These are phyloP conservation scores for Melinopterus prodromus DNA, from an alignment of 2,888 invertebrate genomes.

Conservation along the genomic window DNA sequence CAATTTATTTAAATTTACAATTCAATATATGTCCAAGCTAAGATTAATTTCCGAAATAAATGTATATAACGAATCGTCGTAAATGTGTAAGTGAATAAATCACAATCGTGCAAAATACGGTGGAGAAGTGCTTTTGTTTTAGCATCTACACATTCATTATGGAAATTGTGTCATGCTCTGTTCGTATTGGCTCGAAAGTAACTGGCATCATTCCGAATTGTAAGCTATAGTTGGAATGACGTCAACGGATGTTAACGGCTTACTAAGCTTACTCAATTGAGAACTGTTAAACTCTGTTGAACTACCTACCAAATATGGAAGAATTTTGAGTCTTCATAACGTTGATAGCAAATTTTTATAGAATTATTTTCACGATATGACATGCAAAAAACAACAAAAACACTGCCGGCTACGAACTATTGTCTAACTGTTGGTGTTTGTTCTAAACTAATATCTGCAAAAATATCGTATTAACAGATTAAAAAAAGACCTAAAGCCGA, in stretches of 20 bases:
- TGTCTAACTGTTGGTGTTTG: too few species aligned
- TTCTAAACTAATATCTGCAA: too few species aligned
- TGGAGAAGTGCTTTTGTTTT: not conserved
- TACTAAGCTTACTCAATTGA: not conserved
- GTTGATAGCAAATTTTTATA: too few species aligned
- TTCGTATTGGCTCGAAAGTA: not conserved
- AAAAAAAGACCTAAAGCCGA: too few species aligned
- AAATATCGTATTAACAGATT: too few species aligned
- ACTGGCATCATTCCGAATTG: not conserved
- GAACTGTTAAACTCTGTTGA: not conserved
- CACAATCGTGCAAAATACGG: not conserved
- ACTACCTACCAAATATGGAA: not conserved
- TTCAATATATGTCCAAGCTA: not conserved
- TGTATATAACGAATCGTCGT: not conserved
- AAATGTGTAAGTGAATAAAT: not conserved
- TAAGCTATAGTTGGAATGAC: slow-evolving; percentile 4
- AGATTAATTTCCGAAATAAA: not conserved
- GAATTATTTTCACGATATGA: too few species aligned
- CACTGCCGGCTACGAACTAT: too few species aligned
- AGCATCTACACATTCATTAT: slow-evolving; percentile 4
- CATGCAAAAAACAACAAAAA: too few species aligned
- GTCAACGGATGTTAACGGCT: not conserved
- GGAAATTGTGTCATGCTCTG: not conserved
- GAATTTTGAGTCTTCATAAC: too few species aligned
- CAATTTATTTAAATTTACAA: not conserved